A percentile compares a stretch with the other conserved stretches of the same genome.
Conservation (phyloP, 2,797 vertebrate genomes). For the Darevskia mixta region DNA sequence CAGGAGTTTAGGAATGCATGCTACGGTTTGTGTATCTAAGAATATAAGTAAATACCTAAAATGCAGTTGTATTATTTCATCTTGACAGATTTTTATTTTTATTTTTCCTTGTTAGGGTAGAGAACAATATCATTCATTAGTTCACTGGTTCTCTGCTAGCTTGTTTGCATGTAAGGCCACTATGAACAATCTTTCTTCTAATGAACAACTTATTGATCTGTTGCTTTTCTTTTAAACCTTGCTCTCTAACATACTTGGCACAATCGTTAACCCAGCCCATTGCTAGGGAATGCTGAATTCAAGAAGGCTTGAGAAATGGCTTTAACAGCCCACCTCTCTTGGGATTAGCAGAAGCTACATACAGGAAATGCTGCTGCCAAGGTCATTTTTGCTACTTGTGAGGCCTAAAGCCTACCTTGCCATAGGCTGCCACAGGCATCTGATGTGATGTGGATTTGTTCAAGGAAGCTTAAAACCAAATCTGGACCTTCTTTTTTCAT, state of each 20-base stretch:
- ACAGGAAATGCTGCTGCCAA: not conserved
- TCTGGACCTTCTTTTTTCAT: conserved; percentile 79
- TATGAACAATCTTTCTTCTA: not conserved
- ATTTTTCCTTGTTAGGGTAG: not conserved
- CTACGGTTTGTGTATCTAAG: not conserved
- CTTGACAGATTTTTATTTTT: no score
- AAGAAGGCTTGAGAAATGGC: rapidly evolving
- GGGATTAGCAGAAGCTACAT: rapidly evolving
- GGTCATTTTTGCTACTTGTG: not conserved
- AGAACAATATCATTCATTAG: not conserved
- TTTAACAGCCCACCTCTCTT: not conserved
- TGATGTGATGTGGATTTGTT: conserved; percentile 23
- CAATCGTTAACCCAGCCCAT: not conserved
- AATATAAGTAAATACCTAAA: not conserved
- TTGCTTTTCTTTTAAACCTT: not conserved
- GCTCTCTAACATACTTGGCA: not conserved
- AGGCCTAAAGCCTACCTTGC: not conserved
- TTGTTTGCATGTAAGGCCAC: not conserved
- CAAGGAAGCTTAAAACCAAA: conserved; percentile 83
- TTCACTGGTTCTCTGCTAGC: not conserved
- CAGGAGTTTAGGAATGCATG: no score
- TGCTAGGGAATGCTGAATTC: not conserved
- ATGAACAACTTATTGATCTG: not conserved
- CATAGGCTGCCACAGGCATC: not conserved
- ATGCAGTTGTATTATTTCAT: not conserved